Evolutionary conservation across 2,113 vertebrate species (phyloP).

Genomic region (Cardinalis cardinalis): DNA sequence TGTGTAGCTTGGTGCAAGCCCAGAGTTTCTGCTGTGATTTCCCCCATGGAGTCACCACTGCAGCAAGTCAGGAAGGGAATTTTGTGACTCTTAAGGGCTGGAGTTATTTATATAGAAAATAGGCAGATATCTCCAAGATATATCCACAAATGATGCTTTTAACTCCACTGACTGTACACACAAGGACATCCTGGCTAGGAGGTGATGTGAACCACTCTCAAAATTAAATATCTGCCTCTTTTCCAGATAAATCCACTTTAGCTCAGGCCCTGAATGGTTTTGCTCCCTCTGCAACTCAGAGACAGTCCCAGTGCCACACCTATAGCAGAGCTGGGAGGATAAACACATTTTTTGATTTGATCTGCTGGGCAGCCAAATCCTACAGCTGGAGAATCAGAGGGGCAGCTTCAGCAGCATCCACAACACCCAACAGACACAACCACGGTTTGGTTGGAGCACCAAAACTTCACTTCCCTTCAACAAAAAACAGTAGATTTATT

Average conservation of each 20-base stretch:
- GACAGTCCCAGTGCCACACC: not conserved
- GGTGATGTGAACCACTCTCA: not conserved
- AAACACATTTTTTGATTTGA: not conserved
- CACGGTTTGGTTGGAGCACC: accelerated
- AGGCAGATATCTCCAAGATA: not conserved
- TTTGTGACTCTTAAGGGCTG: not conserved
- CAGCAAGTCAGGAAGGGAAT: accelerated
- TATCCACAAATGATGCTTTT: not conserved
- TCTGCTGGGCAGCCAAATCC: not conserved
- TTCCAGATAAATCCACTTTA: not conserved
- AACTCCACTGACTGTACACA: accelerated
- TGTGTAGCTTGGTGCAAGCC: accelerated
- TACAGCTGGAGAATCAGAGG: not conserved
- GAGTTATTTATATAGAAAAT: not conserved
- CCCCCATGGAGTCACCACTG: not conserved
- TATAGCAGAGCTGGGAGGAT: not conserved
- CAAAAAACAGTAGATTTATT: not conserved
- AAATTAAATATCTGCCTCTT: not conserved
- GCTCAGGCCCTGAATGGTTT: not conserved
- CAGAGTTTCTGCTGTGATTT: not conserved
- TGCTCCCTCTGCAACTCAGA: not conserved
- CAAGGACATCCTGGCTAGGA: not conserved
- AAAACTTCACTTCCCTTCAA: not conserved
- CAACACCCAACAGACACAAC: not conserved
- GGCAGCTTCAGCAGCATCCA: not conserved